These are phyloP conservation scores for Scelioninae gen. 2 DNA, from an alignment of 2,888 invertebrate genomes.

Conservation along the genomic window DNA sequence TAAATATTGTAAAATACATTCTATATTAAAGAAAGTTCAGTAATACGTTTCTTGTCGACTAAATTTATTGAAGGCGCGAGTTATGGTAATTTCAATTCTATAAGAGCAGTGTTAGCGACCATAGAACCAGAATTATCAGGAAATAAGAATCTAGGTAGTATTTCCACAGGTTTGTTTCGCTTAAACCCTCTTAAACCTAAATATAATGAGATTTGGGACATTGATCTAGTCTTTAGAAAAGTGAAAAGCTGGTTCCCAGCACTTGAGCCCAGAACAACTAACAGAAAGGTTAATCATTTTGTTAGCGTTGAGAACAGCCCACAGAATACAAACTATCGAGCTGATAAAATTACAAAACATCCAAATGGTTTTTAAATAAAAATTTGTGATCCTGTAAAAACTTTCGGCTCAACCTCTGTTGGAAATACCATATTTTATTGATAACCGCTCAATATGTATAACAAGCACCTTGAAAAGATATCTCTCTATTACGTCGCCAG, in stretches of 20 bases:
- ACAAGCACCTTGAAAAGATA: slow-evolving; percentile 6
- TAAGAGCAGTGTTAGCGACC: slow-evolving; percentile 45
- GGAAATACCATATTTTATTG: not conserved
- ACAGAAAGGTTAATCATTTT: not conserved
- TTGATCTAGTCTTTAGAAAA: not conserved
- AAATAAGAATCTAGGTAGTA: not conserved
- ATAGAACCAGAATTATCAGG: not conserved
- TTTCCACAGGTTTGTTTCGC: slow-evolving; percentile 15
- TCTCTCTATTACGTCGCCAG: not conserved
- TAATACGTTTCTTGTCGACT: no score
- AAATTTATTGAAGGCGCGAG: no score
- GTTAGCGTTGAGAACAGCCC: not conserved
- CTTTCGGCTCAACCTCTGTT: slow-evolving; percentile 26
- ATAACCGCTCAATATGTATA: slow-evolving; percentile 8
- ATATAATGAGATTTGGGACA: slow-evolving; percentile 23
- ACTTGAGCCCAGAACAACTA: not conserved
- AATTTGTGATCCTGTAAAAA: no score
- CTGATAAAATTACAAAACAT: slow-evolving; percentile 18
- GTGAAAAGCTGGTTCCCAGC: not conserved
- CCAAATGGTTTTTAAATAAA: no score
- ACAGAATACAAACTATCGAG: not conserved
- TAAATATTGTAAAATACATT: no score
- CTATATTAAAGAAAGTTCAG: no score
- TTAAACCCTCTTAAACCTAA: not conserved
- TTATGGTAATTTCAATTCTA: no score